A percentile compares a stretch with the other conserved stretches of the same genome.
phyloP scores from a whole-genome alignment of 1,140 invertebrate species.

The Drosophila azteca region DNA sequence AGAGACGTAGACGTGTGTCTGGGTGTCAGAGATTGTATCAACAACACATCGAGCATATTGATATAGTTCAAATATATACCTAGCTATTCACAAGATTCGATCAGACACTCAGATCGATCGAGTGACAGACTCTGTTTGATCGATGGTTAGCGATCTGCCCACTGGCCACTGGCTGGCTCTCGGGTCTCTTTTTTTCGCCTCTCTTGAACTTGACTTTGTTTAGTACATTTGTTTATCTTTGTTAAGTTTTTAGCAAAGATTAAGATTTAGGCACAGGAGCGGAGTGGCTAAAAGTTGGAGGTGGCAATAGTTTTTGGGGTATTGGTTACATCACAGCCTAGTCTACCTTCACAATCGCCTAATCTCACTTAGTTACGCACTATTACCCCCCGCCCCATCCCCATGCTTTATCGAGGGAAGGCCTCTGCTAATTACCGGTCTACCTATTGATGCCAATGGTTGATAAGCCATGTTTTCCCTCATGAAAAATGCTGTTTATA shows the following conservation, averaged over 20 bases:
- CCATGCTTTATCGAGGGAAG: constrained; percentile 25
- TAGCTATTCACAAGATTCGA: constrained; percentile 66
- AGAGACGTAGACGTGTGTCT: neutral
- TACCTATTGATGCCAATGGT: constrained; percentile 17
- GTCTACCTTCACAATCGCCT: no score
- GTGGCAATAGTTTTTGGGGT: no score
- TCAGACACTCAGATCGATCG: constrained; percentile 28
- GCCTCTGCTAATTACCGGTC: constrained; percentile 29
- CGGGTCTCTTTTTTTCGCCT: no score
- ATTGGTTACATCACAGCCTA: neutral
- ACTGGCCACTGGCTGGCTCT: no score
- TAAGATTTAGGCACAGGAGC: constrained; percentile 13
- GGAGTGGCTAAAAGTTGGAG: neutral
- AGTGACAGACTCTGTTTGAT: constrained; percentile 38
- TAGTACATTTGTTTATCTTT: constrained; percentile 24
- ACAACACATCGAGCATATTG: constrained; percentile 50
- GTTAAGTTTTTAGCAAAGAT: constrained; percentile 2
- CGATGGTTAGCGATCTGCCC: constrained; percentile 30
- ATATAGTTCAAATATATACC: constrained; percentile 56
- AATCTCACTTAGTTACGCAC: constrained; percentile 10
- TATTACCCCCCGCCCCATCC: neutral
- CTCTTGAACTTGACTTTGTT: neutral
- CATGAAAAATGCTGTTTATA: constrained; percentile 32
- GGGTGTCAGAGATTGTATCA: constrained; percentile 48
- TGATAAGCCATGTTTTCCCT: constrained; percentile 46